Conservation (phyloP, 2,888 invertebrate genomes). For the Junonia oenone region DNA sequence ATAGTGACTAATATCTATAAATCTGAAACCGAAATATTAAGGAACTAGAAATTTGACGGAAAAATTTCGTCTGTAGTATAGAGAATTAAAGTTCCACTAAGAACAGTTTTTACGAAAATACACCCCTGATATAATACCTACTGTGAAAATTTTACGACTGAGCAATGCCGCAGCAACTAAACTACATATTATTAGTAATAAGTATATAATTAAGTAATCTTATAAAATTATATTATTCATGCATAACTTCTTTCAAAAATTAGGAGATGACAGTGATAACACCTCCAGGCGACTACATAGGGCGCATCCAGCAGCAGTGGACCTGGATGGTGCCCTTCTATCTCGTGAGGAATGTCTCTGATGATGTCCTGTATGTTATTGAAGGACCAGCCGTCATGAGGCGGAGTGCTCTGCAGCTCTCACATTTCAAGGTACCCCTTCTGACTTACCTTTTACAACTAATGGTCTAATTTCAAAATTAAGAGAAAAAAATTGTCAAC, state of each 20-base stretch:
- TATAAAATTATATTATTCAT: background rate
- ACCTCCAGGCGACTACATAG: constrained; percentile 85
- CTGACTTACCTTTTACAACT: background rate
- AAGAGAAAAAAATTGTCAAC: background rate
- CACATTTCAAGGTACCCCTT: constrained; percentile 56
- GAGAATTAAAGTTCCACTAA: no score
- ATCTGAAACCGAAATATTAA: no score
- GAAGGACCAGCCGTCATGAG: constrained; percentile 83
- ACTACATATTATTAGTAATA: no score
- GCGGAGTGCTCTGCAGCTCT: constrained; percentile 52
- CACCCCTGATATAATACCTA: no score
- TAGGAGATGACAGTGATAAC: constrained; percentile 85
- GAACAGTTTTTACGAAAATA: no score
- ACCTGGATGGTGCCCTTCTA: constrained; percentile 83
- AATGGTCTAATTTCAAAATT: background rate
- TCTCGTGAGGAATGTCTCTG: constrained; percentile 82
- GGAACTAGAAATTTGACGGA: no score
- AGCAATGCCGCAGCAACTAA: no score
- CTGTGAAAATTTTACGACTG: no score
- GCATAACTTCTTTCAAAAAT: background rate
- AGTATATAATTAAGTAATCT: no score
- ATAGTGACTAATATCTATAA: no score
- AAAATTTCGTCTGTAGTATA: no score
- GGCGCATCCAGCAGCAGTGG: constrained; percentile 84
- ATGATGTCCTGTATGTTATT: constrained; percentile 83